Conservation (phyloP, 2,113 vertebrate species). For the Anoura caudifer region DNA sequence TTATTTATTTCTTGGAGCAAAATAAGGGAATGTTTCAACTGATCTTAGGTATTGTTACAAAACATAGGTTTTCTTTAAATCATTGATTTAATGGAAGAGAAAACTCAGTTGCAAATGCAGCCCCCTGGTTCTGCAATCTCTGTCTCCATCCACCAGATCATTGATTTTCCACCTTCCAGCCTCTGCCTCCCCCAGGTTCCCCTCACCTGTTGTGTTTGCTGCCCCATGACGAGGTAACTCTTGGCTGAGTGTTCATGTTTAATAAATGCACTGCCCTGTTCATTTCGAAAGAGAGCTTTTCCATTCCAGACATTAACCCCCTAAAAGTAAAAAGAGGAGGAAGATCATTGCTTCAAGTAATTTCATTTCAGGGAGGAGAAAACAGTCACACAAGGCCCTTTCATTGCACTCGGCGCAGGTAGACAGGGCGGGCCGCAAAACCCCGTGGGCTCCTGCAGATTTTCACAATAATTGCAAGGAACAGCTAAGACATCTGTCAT, state of each 20-base stretch:
- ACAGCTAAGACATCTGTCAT: not conserved
- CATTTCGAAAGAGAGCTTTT: not conserved
- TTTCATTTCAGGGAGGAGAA: not conserved
- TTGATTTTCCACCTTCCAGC: not conserved
- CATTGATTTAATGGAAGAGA: not conserved
- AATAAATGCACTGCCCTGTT: not conserved
- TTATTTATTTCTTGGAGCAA: not conserved
- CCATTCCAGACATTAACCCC: conserved; percentile 16
- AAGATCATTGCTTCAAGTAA: not conserved
- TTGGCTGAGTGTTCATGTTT: not conserved
- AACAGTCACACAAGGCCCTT: not conserved
- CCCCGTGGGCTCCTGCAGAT: not conserved
- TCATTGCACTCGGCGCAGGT: too few species aligned
- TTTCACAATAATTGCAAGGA: not conserved
- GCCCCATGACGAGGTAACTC: not conserved
- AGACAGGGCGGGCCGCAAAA: not conserved
- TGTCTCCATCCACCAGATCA: not conserved
- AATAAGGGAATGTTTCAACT: not conserved
- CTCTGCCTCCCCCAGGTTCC: not conserved
- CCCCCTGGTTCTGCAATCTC: not conserved
- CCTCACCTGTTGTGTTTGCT: not conserved
- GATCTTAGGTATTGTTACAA: conserved; percentile 7
- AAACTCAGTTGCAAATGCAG: not conserved
- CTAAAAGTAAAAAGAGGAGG: not conserved
- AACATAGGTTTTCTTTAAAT: not conserved